Evolutionary conservation across 2,797 vertebrate species (phyloP), one percentile per base, ranked within the genome.

Genomic region (Pseudocheirus occidentalis): DNA sequence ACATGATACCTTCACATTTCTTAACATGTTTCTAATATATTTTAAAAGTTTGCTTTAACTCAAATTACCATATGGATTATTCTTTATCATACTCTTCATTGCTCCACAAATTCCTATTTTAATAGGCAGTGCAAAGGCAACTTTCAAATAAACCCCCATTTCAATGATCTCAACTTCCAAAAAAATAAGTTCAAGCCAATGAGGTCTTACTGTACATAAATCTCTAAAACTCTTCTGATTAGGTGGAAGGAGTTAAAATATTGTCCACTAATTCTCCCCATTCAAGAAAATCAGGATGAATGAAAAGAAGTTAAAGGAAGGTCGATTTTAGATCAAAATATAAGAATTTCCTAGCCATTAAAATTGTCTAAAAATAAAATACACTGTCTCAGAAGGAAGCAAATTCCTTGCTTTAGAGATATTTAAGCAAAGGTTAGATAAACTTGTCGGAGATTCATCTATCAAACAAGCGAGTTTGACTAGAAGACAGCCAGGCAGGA

Each of bases 61-160:
- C 29, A 62, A 31, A 13, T 57, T 6, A 27, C 24, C 56, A 57
- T 13, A 34, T 62, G 12, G 59, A 3, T 34, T 34, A 62, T 62
- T 31, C 59, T 58, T 62, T 62, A 31, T 9, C 31, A 10, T 34
- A 62, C 10, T 34, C 59, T 62, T 31, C 29, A 62, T 31, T 62
- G 59, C 59, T 62, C 11, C 31, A 62, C 29, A 34, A 34, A 62
- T 14, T 62, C 59, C 59, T 34, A 3, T 62, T 62, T 62, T 62
- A 31, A 95, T 95, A 97, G 96, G 96, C 95, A 92, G 73, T 89
- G 87, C 55, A 97, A 96, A 97, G 94, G 55, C 95, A 92, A 93
- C 29, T 92, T 94, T 55, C 21, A 96, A 89, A 96, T 55, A 21
- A 93, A 34, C 9, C 90, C 95, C 89, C 95, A 62, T 62, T 46